Evolutionary conservation across 2,113 vertebrate genomes (phyloP), one percentile per base, ranked within the genome.

Genomic region (Sinocyclocheilus rhinocerous): DNA sequence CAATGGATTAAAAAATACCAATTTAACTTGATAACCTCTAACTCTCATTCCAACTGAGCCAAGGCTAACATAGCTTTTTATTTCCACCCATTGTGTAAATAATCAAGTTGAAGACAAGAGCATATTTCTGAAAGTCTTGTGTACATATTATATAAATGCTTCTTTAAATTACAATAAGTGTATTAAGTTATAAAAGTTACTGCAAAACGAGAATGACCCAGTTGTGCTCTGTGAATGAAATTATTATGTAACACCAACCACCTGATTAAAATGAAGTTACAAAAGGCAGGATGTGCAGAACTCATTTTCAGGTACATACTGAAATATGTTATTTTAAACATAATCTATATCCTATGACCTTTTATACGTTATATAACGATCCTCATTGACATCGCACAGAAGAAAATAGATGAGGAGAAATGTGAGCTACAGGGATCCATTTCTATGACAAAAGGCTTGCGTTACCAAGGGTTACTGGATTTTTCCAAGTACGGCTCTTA

Each of bases 401-500:
- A 52, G 55, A 83, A 83, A 50, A 52, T 59, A 22, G 55, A 80
- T 80, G 78, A 75, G 11, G 11, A 63, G 78, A 86, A 69, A 85
- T 26, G n/a, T 63, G 33, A 86, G 85, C 52, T n/a, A 9, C 48
- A 24, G 57, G 55, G 39, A 80, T 79, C 18, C 57, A 78, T 84
- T 80, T 73, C 67, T 87, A n/a, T 55, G 67, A 75, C 65, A 80
- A 73, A 79, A 84, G 63, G 67, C 67, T 84, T 75, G 26, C 52
- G 65, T 86, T 83, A 61, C 76, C 84, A 85, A 83, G 42, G 39
- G 84, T 81, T 75, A 83, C 78, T 55, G 50, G n/a, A 13, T 59
- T 73, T 84, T 50, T 80, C 75, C 63, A 29, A 75, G 39, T 36
- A 24, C 76, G 45, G 87, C 59, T 59, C 67, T 84, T 45, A 67